Conservation (phyloP, 2,113 vertebrate species). For the Bubalus kerabau region DNA sequence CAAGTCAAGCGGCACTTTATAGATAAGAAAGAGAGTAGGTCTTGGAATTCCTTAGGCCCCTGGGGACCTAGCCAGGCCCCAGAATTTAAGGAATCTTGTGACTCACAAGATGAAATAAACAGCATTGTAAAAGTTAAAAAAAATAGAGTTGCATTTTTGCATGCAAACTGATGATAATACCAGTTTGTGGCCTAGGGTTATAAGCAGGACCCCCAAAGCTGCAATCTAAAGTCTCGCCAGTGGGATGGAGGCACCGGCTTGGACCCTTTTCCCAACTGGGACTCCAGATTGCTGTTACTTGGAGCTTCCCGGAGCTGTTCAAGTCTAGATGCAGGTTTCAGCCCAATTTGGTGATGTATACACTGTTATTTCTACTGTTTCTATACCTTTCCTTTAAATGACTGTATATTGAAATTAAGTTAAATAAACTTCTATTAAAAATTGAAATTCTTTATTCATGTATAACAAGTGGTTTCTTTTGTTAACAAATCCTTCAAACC, state of each 20-base stretch:
- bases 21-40: not conserved
- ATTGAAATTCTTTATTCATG: not conserved
- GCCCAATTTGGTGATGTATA: not conserved
- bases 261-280: not conserved
- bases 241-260: not conserved
- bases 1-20: not conserved
- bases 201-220: not conserved
- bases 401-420: not conserved
- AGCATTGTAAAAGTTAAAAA: not conserved
- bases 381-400: not conserved
- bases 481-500: not conserved
- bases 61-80: not conserved
- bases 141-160: not conserved
- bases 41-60: not conserved
- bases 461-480: not conserved
- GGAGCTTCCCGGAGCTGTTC: not conserved
- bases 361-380: not conserved
- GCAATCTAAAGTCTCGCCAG: not conserved
- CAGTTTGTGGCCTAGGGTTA: not conserved
- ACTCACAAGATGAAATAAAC: not conserved
- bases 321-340: not conserved
- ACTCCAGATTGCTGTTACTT: not conserved
- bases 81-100: not conserved
- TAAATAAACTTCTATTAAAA: not conserved
- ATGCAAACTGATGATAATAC: not conserved